Base-by-base conservation (phyloP, 64 coral and sea anemone genomes). In the Porites australiensis region DNA sequence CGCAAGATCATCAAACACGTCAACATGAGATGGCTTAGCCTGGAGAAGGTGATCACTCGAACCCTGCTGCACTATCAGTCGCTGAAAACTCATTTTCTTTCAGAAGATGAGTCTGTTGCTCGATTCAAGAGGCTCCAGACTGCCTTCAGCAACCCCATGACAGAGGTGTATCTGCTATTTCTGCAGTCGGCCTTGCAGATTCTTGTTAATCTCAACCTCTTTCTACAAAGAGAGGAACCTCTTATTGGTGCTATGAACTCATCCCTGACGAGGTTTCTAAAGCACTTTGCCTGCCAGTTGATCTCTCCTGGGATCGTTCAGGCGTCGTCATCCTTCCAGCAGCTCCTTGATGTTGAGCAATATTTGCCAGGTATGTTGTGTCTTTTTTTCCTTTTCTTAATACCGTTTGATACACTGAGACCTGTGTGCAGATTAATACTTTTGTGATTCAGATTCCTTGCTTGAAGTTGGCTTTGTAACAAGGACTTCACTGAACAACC, bases 21-120 rank as follows among this genome's bases (percentile, higher is more conserved):
- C 3, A 86, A 79, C 88, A 95, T 80, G 18, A 83, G 93, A 77
- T 95, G 93, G 88, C 87, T 95, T 50, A 95, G 93, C 80, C 22
- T 95, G 16, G 82, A 90, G 60, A 75, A 89, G 27, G 58, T 18
- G 13, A 27, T 90, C 4, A 83, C 78, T 0, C 70, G 79, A 37
- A 19, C 84, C 8, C 44, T 95, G n/a, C 83, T 77, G 51, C 70
- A 95, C 46, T 95, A 95, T 63, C 14, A 7, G 22, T 78, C 85
- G 0, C 92, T 88, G 45, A 88, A 82, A 58, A 70, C 92, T 37
- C 89, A 94, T 72, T 77, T 87, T 53, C 66, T 90, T 7, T 95
- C 88, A 50, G 80, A 92, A 53, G 10, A 79, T 15, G 80, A 92
- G 22, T 61, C 61, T 4, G 67, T 50, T 8, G 74, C 83, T 18